Conservation (phyloP, 2,113 vertebrate species). For the Cheirogaleus medius region DNA sequence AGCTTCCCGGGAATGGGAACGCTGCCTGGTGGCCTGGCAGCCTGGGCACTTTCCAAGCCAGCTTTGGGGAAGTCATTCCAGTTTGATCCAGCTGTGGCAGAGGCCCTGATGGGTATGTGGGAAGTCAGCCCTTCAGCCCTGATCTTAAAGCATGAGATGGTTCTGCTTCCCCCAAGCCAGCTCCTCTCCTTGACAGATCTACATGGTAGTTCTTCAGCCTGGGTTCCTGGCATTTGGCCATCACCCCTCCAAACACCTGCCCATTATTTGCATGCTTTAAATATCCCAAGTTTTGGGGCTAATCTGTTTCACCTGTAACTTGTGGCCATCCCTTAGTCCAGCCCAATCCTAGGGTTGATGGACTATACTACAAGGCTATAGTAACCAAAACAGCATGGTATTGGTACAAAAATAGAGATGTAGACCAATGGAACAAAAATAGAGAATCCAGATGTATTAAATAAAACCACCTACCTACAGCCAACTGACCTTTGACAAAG, state of each 20-base stretch:
- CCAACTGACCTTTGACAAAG: too few species aligned
- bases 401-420: too few species aligned
- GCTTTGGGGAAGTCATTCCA: constrained; percentile 4
- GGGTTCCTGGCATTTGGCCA: not conserved
- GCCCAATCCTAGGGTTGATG: not conserved
- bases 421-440: too few species aligned
- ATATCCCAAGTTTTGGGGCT: not conserved
- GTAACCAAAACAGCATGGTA: too few species aligned
- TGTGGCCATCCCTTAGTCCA: not conserved
- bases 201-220: not conserved
- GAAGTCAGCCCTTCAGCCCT: not conserved
- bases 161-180: not conserved
- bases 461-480: too few species aligned
- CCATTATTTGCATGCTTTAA: not conserved
- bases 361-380: not conserved
- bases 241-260: not conserved
- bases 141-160: not conserved
- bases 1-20: not conserved
- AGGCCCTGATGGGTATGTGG: not conserved
- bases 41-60: constrained; percentile 30
- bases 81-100: not conserved
- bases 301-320: not conserved
- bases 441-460: too few species aligned
- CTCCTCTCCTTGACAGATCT: not conserved
- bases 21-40: constrained; percentile 9